phyloP scores from a whole-genome alignment of 2,888 invertebrate genomes.

The Acrobeloides nanus region DNA sequence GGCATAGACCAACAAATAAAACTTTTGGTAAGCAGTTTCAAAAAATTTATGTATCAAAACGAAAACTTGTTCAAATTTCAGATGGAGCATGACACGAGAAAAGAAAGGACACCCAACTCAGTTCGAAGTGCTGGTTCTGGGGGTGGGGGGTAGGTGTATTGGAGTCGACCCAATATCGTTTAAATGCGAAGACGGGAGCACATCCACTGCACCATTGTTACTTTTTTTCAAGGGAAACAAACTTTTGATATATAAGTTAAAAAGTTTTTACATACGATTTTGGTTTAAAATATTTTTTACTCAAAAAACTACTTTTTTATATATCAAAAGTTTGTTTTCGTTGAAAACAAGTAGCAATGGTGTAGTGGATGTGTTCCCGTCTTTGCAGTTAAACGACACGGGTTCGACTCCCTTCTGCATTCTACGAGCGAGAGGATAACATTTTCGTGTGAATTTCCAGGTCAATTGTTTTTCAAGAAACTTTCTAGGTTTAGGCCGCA shows the following conservation, averaged over 20 bases:
- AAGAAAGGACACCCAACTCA: conserved; percentile 31
- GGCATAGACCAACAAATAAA: conserved; percentile 53
- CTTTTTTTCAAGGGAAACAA: conserved; percentile 63
- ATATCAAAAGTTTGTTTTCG: no score
- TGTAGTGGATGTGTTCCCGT: no score
- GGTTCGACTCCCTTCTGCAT: no score
- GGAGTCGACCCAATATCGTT: conserved; percentile 71
- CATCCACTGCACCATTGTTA: conserved; percentile 84
- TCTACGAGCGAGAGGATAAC: no score
- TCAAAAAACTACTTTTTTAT: no score
- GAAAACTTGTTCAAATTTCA: conserved; percentile 4
- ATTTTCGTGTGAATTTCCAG: no score
- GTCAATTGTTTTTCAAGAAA: no score
- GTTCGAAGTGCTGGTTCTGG: conserved; percentile 12
- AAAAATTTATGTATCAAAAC: neutral
- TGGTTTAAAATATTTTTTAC: conserved; percentile 19
- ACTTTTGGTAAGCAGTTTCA: conserved; percentile 17
- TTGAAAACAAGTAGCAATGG: no score
- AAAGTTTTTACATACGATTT: conserved; percentile 62
- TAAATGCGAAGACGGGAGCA: conserved; percentile 91
- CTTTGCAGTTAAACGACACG: no score
- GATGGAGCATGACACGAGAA: conserved; percentile 18
- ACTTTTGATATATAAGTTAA: conserved; percentile 87
- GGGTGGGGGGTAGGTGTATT: conserved; percentile 12
- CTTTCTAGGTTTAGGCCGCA: no score